These are phyloP conservation scores for Drosophila rhopaloa DNA, from an alignment of 1,140 invertebrate species.

Conservation along the genomic window DNA sequence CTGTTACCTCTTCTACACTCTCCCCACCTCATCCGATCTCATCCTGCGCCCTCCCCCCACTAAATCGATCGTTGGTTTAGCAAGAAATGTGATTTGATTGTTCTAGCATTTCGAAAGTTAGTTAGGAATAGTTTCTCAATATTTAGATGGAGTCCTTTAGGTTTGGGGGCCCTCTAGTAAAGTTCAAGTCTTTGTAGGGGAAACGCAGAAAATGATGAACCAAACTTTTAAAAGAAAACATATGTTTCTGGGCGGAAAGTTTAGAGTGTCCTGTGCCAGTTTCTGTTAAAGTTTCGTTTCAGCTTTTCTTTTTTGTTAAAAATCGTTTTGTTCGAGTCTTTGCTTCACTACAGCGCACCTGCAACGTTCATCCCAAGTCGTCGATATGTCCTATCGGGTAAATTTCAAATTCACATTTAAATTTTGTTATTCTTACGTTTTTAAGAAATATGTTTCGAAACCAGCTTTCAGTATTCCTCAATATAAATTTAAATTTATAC, in stretches of 20 bases:
- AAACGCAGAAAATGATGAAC: constrained; percentile 46
- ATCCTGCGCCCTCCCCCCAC: constrained; percentile 22
- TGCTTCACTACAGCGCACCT: constrained; percentile 50
- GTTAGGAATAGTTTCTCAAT: constrained; percentile 63
- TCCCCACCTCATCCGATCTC: constrained; percentile 8
- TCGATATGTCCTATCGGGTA: constrained; percentile 47
- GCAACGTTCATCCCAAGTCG: constrained; percentile 46
- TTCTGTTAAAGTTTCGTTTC: constrained; percentile 36
- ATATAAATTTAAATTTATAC: constrained; percentile 64
- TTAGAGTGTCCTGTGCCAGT: constrained; percentile 60
- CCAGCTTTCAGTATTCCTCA: constrained; percentile 72
- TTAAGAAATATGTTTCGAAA: constrained; percentile 58
- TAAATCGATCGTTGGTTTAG: constrained; percentile 63
- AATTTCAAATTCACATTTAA: constrained; percentile 58
- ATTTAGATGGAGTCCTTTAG: constrained; percentile 32
- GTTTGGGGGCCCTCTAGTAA: constrained; percentile 36
- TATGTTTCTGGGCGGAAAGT: constrained; percentile 74
- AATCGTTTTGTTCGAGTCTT: constrained; percentile 42
- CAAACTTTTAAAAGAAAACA: constrained; percentile 26
- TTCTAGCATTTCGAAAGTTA: constrained; percentile 80
- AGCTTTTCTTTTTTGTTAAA: constrained; percentile 13
- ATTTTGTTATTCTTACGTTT: constrained; percentile 45
- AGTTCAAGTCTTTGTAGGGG: constrained; percentile 65
- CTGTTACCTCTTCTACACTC: constrained; percentile 26
- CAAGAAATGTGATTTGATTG: constrained; percentile 78